A percentile compares a stretch with the other conserved stretches of the same genome.
Evolutionary conservation across 2,888 invertebrate genomes (phyloP).

Genomic region (Drosophila atripex): DNA sequence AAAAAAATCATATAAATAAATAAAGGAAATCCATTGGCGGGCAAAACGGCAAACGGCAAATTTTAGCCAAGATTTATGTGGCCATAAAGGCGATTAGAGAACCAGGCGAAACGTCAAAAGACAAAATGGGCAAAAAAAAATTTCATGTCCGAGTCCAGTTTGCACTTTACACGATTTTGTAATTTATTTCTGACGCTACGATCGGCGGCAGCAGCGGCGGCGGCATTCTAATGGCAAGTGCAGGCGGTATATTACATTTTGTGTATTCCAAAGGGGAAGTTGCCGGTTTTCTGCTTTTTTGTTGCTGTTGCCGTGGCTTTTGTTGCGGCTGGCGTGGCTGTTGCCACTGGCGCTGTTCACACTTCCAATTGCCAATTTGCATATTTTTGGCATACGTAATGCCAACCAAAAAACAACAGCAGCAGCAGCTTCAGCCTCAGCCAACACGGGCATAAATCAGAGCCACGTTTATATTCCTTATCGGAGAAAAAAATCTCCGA

Average conservation of each 20-base stretch:
- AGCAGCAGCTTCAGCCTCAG: constrained; percentile 6
- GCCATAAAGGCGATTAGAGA: constrained; percentile 79
- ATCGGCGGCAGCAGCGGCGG: constrained; percentile 52
- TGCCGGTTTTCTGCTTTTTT: not conserved
- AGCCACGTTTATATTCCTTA: constrained; percentile 68
- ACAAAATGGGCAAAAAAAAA: constrained; percentile 37
- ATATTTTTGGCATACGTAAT: constrained; percentile 77
- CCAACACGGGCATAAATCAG: constrained; percentile 66
- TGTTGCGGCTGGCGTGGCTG: constrained; percentile 1
- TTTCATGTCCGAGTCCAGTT: constrained; percentile 59
- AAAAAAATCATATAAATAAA: constrained; percentile 36
- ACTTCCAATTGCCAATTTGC: constrained; percentile 75
- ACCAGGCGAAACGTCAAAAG: constrained; percentile 69
- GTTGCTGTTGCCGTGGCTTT: constrained; percentile 28
- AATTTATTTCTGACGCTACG: constrained; percentile 80
- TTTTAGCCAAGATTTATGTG: constrained; percentile 77
- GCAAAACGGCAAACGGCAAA: constrained; percentile 70
- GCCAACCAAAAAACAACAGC: constrained; percentile 22
- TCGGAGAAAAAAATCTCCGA: constrained; percentile 69
- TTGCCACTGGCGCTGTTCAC: constrained; percentile 76
- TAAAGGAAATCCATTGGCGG: constrained; percentile 65
- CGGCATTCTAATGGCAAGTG: constrained; percentile 75
- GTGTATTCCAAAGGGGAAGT: not conserved
- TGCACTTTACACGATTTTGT: constrained; percentile 80
- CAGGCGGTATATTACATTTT: constrained; percentile 26